phyloP scores from a whole-genome alignment of 1,140 invertebrate genomes.

The Meloidogyne hapla region DNA sequence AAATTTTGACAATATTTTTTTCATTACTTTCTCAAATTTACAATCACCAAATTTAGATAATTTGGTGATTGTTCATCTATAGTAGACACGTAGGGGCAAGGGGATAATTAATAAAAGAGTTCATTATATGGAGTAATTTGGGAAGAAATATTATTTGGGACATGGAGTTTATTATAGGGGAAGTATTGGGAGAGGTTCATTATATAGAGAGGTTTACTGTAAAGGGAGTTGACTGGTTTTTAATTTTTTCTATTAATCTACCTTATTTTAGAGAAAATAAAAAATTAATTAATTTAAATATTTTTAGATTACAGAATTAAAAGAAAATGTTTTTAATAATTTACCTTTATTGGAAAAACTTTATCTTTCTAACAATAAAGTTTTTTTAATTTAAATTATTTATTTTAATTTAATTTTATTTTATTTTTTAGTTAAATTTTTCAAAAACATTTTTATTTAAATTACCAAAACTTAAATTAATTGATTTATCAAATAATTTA shows the following conservation, averaged over 20 bases:
- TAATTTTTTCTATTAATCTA: constrained; percentile 31
- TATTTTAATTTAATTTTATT: not conserved
- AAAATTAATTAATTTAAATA: constrained; percentile 17
- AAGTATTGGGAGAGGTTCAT: too few species aligned
- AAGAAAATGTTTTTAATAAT: constrained; percentile 22
- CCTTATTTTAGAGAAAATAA: constrained; percentile 35
- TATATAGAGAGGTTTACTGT: too few species aligned
- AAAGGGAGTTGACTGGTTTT: too few species aligned
- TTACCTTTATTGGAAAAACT: constrained; percentile 36
- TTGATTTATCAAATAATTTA: constrained; percentile 39
- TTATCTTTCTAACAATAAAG: constrained; percentile 36
- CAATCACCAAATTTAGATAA: too few species aligned
- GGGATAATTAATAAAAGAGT: too few species aligned
- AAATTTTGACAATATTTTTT: too few species aligned
- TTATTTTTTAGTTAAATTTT: not conserved
- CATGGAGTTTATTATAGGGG: too few species aligned
- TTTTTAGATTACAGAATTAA: not conserved
- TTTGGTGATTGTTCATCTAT: too few species aligned
- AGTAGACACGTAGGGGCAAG: too few species aligned
- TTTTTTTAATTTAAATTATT: not conserved
- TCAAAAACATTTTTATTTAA: constrained; percentile 26
- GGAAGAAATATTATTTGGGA: too few species aligned
- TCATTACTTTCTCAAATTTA: too few species aligned
- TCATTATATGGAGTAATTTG: too few species aligned
- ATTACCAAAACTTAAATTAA: constrained; percentile 26